A percentile compares a stretch with the other conserved stretches of the same genome.
Evolutionary conservation across 2,888 invertebrate genomes (phyloP).

Genomic region (Sphaerophoria taeniata): DNA sequence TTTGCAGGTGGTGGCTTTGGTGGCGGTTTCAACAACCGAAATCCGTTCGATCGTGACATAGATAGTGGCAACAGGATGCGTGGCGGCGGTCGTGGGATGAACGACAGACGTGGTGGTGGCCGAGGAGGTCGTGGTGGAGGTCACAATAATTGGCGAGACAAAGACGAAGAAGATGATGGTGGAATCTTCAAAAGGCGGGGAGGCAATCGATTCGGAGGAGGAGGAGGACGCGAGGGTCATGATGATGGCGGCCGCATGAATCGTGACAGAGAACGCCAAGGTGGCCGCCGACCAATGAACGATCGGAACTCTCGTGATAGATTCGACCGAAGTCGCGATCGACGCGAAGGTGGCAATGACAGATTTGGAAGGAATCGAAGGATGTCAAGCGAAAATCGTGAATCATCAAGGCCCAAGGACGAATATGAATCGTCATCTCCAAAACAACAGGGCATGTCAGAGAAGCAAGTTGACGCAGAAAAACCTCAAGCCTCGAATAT

Average conservation of each 20-base stretch:
- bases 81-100: conserved; percentile 63
- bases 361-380: conserved; percentile 47
- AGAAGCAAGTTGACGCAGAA: conserved; percentile 16
- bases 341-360: conserved; percentile 69
- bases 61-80: conserved; percentile 67
- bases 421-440: conserved; percentile 63
- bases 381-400: conserved; percentile 52
- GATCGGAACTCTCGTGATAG: conserved; percentile 65
- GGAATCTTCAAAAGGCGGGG: conserved; percentile 78
- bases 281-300: conserved; percentile 54
- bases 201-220: conserved; percentile 79
- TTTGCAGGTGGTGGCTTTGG: conserved; percentile 61
- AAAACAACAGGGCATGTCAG: conserved; percentile 55
- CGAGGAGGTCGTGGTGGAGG: conserved; percentile 71
- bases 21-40: conserved; percentile 73
- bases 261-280: conserved; percentile 53
- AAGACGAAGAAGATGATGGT: conserved; percentile 78
- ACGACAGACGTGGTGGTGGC: conserved; percentile 75
- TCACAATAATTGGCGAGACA: conserved; percentile 80
- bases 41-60: conserved; percentile 75
- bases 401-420: conserved; percentile 34
- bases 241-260: conserved; percentile 74
- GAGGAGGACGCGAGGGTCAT: conserved; percentile 76
- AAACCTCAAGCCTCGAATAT: conserved; percentile 13
- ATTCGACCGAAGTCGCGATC: conserved; percentile 66